phyloP scores from a whole-genome alignment of 2,888 invertebrate genomes.

The Heliconius erato region DNA sequence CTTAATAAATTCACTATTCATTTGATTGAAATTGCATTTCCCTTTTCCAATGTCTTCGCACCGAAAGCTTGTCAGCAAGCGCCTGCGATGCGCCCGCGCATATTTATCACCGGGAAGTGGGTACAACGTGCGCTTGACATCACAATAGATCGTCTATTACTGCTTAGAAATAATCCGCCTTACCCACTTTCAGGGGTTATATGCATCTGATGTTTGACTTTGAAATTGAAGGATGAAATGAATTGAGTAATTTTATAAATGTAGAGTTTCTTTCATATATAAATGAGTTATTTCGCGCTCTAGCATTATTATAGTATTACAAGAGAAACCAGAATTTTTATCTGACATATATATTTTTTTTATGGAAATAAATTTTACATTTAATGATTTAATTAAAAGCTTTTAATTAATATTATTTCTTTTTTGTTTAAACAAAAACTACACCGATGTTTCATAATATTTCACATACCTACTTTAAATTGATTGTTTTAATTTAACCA shows the following conservation, averaged over 20 bases:
- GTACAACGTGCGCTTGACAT: constrained; percentile 64
- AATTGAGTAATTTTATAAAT: not conserved
- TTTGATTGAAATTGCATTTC: constrained; percentile 47
- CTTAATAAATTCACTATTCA: constrained; percentile 20
- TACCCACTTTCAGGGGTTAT: constrained; percentile 38
- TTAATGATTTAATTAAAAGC: too few relatives aligned
- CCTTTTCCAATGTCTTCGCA: constrained; percentile 49
- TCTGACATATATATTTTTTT: too few relatives aligned
- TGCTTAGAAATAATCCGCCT: constrained; percentile 61
- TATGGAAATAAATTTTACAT: too few relatives aligned
- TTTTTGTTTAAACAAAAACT: too few relatives aligned
- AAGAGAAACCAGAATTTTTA: too few relatives aligned
- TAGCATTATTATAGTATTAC: not conserved
- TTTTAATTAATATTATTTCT: too few relatives aligned
- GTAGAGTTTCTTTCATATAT: too few relatives aligned
- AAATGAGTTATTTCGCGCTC: not conserved
- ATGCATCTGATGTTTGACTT: constrained; percentile 17
- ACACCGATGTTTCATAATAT: too few relatives aligned
- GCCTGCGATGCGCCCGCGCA: constrained; percentile 49
- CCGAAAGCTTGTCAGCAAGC: constrained; percentile 49
- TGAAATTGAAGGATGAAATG: constrained; percentile 13
- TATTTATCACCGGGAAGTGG: constrained; percentile 52
- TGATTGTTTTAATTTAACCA: too few relatives aligned
- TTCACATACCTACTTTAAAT: too few relatives aligned
- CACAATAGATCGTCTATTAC: constrained; percentile 75